Conservation (phyloP, 2,888 invertebrate species). For the Nemotelus pantherinus region DNA sequence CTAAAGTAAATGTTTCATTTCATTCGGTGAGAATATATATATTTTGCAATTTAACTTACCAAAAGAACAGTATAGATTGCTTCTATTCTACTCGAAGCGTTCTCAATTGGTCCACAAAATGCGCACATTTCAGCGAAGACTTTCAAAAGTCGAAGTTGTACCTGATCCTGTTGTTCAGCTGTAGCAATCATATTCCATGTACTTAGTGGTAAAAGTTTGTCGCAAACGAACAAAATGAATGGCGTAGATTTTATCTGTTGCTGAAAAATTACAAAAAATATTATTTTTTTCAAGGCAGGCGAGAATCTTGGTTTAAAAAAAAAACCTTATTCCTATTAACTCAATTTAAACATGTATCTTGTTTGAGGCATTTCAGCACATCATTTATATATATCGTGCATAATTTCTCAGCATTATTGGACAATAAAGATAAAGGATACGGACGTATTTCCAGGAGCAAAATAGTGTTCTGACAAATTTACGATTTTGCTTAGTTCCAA, state of each 20-base stretch:
- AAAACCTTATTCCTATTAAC: too few relatives aligned
- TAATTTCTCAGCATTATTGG: too few relatives aligned
- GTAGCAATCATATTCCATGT: conserved; percentile 71
- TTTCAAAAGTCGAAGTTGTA: conserved; percentile 82
- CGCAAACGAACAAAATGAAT: conserved; percentile 85
- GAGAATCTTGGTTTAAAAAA: too few relatives aligned
- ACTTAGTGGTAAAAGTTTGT: conserved; percentile 82
- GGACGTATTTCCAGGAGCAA: too few relatives aligned
- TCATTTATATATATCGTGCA: too few relatives aligned
- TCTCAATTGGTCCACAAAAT: conserved; percentile 80
- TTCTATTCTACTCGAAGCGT: conserved; percentile 77
- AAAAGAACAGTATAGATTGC: conserved; percentile 81
- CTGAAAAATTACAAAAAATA: conserved; percentile 65
- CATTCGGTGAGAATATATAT: not conserved
- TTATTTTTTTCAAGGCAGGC: not conserved
- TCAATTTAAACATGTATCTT: too few relatives aligned
- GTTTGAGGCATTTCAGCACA: too few relatives aligned
- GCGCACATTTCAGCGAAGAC: conserved; percentile 86
- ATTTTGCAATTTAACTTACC: conserved; percentile 67
- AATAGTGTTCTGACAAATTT: too few relatives aligned
- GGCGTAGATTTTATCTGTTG: conserved; percentile 85
- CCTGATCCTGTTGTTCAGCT: conserved; percentile 71
- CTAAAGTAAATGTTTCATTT: conserved; percentile 64
- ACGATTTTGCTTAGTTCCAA: too few relatives aligned
- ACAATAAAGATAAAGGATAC: too few relatives aligned